Evolutionary conservation across 2,113 vertebrate genomes (phyloP), one percentile per base, ranked within the genome.

Genomic region (Sminthopsis crassicaudata): DNA sequence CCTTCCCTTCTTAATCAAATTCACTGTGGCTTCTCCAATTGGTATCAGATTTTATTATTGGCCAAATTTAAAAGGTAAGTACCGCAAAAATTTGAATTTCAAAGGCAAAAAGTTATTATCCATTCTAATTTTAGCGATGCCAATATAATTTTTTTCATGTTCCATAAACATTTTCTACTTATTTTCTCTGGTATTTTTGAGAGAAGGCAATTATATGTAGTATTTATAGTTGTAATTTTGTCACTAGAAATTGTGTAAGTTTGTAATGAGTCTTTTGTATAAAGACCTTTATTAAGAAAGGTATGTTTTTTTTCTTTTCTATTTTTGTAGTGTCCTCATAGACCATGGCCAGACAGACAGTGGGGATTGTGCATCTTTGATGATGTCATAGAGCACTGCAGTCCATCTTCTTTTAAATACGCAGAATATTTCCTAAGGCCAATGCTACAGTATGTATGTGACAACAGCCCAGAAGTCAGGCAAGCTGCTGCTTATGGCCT

Each of bases 301-400:
- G 91, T 46, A 0, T 89, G 36, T 11, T 57, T 53, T 94, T 92
- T 24, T 93, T 24, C 92, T 53, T 95, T 88, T 50, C 92, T 98
- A 10, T 95, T 84, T 84, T 96, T 95, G n/a, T 94, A 99, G 99
- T 99, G 99, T 98, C 99, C 99, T 2, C 99, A 99, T 57, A 99
- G 99, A 97, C 99, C 99, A 0, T 99, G 99, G 99, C 99, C 99
- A 0, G 99, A 99, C 98, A 98, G 99, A 92, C 99, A 99, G 93
- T 99, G 99, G 99, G 99, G 99, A 6, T 98, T 99, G 36, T 99
- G 99, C 97, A 99, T 99, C 97, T 99, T 99, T 94, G 99, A 99
- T 0, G 99, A 99, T 12, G 96, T 99, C 42, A 98, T 99, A 46
- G 99, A 99, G 96, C 99, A 99, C 98, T 99, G 99, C 98, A 99